Base-by-base conservation (phyloP, 2,888 invertebrate species). In the Choristoneura rosaceana region DNA sequence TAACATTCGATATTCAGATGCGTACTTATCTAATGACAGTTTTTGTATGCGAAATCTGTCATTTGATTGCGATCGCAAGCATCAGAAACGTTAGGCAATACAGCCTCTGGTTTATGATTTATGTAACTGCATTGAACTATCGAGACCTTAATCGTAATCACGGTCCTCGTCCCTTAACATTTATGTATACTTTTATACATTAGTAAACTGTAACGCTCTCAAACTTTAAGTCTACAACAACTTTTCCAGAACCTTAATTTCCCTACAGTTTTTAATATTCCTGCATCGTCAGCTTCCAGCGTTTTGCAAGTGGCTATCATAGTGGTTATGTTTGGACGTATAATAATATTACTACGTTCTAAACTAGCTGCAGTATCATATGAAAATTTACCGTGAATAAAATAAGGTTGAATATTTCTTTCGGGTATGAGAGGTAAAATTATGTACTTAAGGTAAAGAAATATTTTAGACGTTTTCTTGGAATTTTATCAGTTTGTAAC, bases 311-410 rank as follows among this genome's bases (percentile, higher is more conserved):
- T 55, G 25, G 55, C 4, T 17, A 55, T 25, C 25, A 10, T 55
- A 25, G 4, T 10, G 15, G 3, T 8, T 41, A 59, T 59, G 34
- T 60, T 15, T 38, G 9, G 9, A 14, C 8, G n/a, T 15, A 52
- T 52, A 41, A 15, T 60, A 60, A 4, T 41, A 15, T n/a, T 15
- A 8, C 41, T 38, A 60, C 60, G 60, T 60, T 41, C 15, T 15
- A 60, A 4, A 59, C 59, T 59, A n/a, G 38, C 38, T 59, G 59
- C 38, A 60, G 10, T 9, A 38, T 38, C 38, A 60, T 60, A 60
- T 41, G 38, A 14, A 41, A 15, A 15, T n/a, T 15, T 38, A 38
- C 60, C 60, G 10, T 60, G 38, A n/a, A 38, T 41, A n/a, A 60
- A 60, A 38, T 60, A 60, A 38, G 60, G 38, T 41, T 8, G 60